Evolutionary conservation across 2,888 invertebrate species (phyloP).

Genomic region (Drosophila nigritarsus): DNA sequence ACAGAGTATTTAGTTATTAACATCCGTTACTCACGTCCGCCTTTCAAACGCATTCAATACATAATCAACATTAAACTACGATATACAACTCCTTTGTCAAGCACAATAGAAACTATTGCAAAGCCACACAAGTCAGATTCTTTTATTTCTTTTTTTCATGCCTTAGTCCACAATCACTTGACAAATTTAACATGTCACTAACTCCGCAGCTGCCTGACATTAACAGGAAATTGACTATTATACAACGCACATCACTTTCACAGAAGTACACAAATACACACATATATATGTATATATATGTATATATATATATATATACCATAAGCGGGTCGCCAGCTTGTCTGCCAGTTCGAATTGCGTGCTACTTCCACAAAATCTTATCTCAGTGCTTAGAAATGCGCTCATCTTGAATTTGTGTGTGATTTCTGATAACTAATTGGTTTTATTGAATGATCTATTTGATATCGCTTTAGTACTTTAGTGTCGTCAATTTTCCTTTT

Average conservation of each 20-base stretch:
- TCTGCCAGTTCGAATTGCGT: constrained; percentile 23
- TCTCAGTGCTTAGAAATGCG: constrained; percentile 17
- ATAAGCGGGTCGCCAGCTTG: constrained; percentile 18
- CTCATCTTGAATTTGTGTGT: constrained; percentile 32
- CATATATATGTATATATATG: constrained; percentile 2
- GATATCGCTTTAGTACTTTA: neutral
- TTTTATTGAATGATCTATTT: constrained; percentile 26
- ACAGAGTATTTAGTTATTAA: neutral
- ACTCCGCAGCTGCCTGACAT: constrained; percentile 41
- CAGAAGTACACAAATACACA: neutral
- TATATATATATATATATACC: neutral
- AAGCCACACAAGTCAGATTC: constrained; percentile 7
- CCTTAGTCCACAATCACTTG: constrained; percentile 37
- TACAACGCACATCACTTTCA: constrained; percentile 34
- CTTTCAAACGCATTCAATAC: constrained; percentile 15
- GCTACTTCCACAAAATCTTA: constrained; percentile 39
- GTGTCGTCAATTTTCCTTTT: neutral
- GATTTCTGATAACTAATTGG: constrained; percentile 55
- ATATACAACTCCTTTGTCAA: constrained; percentile 7
- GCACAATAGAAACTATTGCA: constrained; percentile 25
- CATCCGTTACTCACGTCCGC: constrained; percentile 9
- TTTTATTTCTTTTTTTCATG: neutral
- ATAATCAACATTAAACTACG: constrained; percentile 10
- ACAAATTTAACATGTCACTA: constrained; percentile 69
- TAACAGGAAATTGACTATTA: constrained; percentile 69